Evolutionary conservation across 2,797 vertebrate species (phyloP).

Genomic region (Scarus forsteni): DNA sequence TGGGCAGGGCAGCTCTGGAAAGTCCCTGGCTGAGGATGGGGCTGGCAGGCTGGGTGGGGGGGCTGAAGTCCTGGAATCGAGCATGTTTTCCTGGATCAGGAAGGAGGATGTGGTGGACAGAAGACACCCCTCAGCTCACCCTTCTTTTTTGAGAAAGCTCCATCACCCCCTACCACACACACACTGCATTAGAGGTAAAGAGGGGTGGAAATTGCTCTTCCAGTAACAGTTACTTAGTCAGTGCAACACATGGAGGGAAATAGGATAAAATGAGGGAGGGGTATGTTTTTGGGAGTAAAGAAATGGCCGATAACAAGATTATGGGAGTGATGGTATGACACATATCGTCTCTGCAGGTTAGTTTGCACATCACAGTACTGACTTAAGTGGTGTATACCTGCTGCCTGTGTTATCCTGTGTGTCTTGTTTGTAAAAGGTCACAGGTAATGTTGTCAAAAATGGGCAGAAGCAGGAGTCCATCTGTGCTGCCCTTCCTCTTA

Average conservation of each 20-base stretch:
- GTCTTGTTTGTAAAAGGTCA: conserved; percentile 28
- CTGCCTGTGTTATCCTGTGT: conserved; percentile 7
- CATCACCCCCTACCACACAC: conserved; percentile 68
- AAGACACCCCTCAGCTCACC: conserved; percentile 76
- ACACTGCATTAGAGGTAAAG: conserved; percentile 65
- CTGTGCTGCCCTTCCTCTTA: conserved; percentile 71
- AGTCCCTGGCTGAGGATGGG: conserved; percentile 85
- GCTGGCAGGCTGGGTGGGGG: conserved; percentile 74
- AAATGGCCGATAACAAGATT: conserved; percentile 22
- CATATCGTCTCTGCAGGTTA: conserved; percentile 25
- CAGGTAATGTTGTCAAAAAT: conserved; percentile 52
- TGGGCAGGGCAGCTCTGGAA: conserved; percentile 83
- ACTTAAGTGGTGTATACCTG: conserved; percentile 1
- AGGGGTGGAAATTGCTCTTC: conserved; percentile 71
- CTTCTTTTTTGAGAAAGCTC: conserved; percentile 55
- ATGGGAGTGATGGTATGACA: conserved; percentile 36
- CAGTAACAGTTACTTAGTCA: conserved; percentile 74
- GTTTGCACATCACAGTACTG: conserved; percentile 14
- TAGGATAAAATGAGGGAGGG: not conserved
- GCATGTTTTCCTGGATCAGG: conserved; percentile 81
- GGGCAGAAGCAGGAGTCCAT: conserved; percentile 71
- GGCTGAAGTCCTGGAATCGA: conserved; percentile 74
- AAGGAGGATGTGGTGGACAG: conserved; percentile 82
- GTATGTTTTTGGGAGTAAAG: conserved; percentile 11
- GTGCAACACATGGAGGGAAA: conserved; percentile 58